Evolutionary conservation across 37 sponge, comb jelly and placozoan genomes (phyloP), one percentile per base, ranked within the genome.

Genomic region (Ephydatia muelleri): DNA sequence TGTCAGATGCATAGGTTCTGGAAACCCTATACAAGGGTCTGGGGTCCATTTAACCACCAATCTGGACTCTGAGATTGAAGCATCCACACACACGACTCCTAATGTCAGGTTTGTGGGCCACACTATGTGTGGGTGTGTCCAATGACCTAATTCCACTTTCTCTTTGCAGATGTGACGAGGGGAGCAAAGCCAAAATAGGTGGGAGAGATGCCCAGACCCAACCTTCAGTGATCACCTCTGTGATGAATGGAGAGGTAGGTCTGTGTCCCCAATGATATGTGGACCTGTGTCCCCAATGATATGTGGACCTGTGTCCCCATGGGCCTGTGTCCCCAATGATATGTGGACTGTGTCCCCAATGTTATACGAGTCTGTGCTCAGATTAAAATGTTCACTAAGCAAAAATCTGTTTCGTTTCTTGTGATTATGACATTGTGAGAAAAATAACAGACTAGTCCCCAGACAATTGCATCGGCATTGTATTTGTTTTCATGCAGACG

Each of bases 221-320:
- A 30, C 73, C 85, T 0, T 84, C 84, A 0, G 72, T 89, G 27
- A 48, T 89, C 66, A 78, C 89, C 37, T 43, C 85, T 27, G 26
- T 33, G 33, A 38, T 83, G 40, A 14, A 13, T 57, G 57, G 57
- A 57, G 57, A 57, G 57, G 57, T 57, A 57, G 14, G 66, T 65
- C 19, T 65, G 66, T 14, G 21, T 14, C 66, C 21, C 66, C 21
- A 65, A 65, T 65, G 66, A 65, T 65, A 21, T 14, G 66, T 65
- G 21, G 14, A 21, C 19, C 21, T 22, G 21, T 14, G 21, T 21
- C 66, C 21, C 21, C 66, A 65, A 22, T 14, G 14, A 65, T 21
- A 65, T 22, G 14, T 71, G 21, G 19, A 25, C 27, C 19, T 25
- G 26, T 12, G 19, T 14, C 14, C 21, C 14, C 21, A 21, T 65